Evolutionary conservation across 2,888 invertebrate genomes (phyloP).

Genomic region (Andricus curvator): DNA sequence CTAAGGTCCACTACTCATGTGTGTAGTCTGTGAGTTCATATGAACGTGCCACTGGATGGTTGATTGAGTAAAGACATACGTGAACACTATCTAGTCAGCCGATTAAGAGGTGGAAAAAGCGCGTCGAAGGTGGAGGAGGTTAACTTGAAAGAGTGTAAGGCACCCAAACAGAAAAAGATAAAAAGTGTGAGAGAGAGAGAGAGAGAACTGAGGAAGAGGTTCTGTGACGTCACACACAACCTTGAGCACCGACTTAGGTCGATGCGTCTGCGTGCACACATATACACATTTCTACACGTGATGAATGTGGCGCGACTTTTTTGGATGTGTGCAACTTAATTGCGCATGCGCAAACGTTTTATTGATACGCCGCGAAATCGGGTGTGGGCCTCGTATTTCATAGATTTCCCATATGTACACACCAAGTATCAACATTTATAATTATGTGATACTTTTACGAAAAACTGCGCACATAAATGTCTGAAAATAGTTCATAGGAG

Average conservation of each 20-base stretch:
- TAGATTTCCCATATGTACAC: too few relatives aligned
- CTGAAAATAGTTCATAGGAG: too few relatives aligned
- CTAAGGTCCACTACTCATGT: background rate
- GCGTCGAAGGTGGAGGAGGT: constrained; percentile 10
- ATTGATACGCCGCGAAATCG: background rate
- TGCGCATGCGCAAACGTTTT: constrained; percentile 1
- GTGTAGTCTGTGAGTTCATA: constrained; percentile 31
- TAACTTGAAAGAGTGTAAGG: constrained; percentile 36
- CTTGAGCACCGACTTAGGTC: constrained; percentile 76
- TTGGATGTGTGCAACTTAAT: background rate
- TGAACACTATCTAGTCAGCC: background rate
- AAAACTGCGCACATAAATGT: too few relatives aligned
- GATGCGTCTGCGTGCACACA: constrained; percentile 60
- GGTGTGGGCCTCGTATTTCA: background rate
- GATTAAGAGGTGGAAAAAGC: background rate
- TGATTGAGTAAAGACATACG: background rate
- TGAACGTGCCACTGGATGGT: constrained; percentile 14
- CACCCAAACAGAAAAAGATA: constrained; percentile 22
- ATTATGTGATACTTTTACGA: too few relatives aligned
- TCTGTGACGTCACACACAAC: constrained; percentile 73
- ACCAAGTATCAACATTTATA: too few relatives aligned
- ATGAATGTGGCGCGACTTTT: background rate
- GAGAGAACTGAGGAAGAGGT: constrained; percentile 53
- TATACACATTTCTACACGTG: background rate
- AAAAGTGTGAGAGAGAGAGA: constrained; percentile 41